These are phyloP conservation scores for Nomada hirtipes DNA, from an alignment of 2,888 invertebrate genomes.

Conservation along the genomic window DNA sequence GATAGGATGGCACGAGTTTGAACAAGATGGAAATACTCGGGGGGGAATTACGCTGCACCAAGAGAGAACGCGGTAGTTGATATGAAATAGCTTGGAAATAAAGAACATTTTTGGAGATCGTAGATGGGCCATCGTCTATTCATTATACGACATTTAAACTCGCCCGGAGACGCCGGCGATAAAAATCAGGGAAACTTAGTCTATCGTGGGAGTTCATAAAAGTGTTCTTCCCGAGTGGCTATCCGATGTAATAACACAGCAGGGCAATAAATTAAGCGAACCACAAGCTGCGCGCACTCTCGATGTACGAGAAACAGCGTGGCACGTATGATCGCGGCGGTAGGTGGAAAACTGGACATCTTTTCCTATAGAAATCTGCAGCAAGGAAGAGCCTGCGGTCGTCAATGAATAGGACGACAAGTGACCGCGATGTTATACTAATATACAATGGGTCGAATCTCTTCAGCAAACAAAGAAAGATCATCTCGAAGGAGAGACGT, in stretches of 20 bases:
- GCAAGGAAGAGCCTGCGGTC: slow-evolving; percentile 72
- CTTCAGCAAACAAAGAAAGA: slow-evolving; percentile 36
- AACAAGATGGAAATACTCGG: not conserved
- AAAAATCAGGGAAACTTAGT: slow-evolving; percentile 27
- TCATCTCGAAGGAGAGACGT: slow-evolving; percentile 34
- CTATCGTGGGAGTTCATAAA: slow-evolving; percentile 77
- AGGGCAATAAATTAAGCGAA: slow-evolving; percentile 78
- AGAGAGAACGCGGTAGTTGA: too few relatives aligned
- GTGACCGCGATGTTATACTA: slow-evolving; percentile 76
- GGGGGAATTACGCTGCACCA: too few relatives aligned
- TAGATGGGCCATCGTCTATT: too few relatives aligned
- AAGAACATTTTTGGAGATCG: slow-evolving; percentile 58
- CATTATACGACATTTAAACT: too few relatives aligned
- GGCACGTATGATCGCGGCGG: slow-evolving; percentile 75
- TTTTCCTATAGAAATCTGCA: slow-evolving; percentile 40
- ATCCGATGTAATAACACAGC: slow-evolving; percentile 61
- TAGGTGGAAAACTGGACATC: slow-evolving; percentile 66
- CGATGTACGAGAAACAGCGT: slow-evolving; percentile 64
- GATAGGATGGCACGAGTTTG: too few relatives aligned
- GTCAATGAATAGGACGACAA: slow-evolving; percentile 76
- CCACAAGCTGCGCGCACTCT: slow-evolving; percentile 63
- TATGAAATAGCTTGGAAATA: slow-evolving; percentile 14
- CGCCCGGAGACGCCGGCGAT: too few relatives aligned
- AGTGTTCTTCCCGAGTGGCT: slow-evolving; percentile 76
- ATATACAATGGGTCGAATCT: slow-evolving; percentile 44